Evolutionary conservation across 2,113 vertebrate genomes (phyloP), one percentile per base, ranked within the genome.

Genomic region (Azemiops feae): DNA sequence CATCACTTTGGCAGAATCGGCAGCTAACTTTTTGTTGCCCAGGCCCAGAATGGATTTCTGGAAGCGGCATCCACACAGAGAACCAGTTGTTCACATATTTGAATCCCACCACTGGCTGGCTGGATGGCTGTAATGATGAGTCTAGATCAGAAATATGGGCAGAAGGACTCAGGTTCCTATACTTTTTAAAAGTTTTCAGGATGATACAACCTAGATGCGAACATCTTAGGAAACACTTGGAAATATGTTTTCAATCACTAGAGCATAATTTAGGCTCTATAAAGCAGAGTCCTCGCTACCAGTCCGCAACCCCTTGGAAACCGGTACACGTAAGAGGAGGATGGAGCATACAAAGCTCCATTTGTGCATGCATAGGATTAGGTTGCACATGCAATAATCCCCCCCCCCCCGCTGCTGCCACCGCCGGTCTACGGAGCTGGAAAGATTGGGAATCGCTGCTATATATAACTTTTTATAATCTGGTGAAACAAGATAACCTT

Each of bases 141-240:
- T 74, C n/a, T 74, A 18, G 64, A 34, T 34, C 14, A 34, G n/a
- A 34, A n/a, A 34, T 74, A 74, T 34, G 64, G n/a, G n/a, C n/a
- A 74, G 64, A 34, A 34, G 64, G n/a, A 7, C n/a, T 74, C n/a
- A 74, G 30, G 5, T 69, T 39, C 94, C 11, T 85, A 95, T 87
- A 91, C 94, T 94, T 95, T 85, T 94, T 96, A 96, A 94, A 95
- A 92, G 55, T 54, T 69, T 54, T 91, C 69, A 91, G 90, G 95
- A 96, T 91, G 85, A 94, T 92, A 60, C 30, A 93, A 91, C 52
- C 1, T 87, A 50, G 88, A 22, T 9, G 53, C 1, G 1, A 16
- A 25, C 91, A 92, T 93, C 93, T 52, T 93, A 94, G 88, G 89
- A 94, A 52, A 60, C 7, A 16, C 25, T 53, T 39, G 74, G 30